Evolutionary conservation across 2,113 vertebrate species (phyloP).

Genomic region (Ovis aries): ARS-UI_Ramb_v3.0 NC_056074.1:38916001-38916500

Average conservation of each 20-base stretch:
- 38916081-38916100: not conserved
- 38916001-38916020: not conserved
- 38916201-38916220: not conserved
- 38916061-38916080: not conserved
- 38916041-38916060: rapidly evolving
- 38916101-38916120: rapidly evolving
- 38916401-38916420: not conserved
- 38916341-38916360: not conserved
- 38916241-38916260: not conserved
- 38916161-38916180: not conserved
- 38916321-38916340: not conserved
- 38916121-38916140: not conserved
- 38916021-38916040: not conserved
- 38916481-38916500: not conserved
- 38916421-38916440: not conserved
- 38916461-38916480: not conserved
- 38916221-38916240: not conserved
- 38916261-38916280: not conserved
- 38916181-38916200: not conserved
- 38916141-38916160: not conserved
- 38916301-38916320: not conserved
- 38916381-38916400: not conserved
- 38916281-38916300: not conserved
- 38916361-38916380: too few relatives aligned
- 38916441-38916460: not conserved